These are phyloP conservation scores for Manis pentadactyla DNA, from an alignment of 2,797 vertebrate genomes.

Conservation along the genomic window DNA sequence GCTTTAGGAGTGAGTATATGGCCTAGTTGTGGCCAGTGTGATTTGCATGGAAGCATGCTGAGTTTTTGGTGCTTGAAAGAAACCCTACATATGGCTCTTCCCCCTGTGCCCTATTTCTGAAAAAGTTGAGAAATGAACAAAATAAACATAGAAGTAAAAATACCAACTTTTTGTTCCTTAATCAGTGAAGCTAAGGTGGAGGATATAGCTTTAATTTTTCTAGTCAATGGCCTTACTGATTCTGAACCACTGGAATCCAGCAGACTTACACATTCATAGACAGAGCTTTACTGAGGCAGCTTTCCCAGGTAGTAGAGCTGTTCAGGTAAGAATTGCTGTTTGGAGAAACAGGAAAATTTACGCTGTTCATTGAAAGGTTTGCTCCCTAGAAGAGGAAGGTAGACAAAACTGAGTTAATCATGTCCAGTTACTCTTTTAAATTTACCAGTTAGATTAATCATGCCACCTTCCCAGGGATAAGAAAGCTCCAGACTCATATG, in stretches of 20 bases:
- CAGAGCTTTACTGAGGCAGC: neutral
- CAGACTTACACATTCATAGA: neutral
- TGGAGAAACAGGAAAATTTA: neutral
- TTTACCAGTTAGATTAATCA: neutral
- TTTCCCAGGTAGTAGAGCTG: neutral
- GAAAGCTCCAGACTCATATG: neutral
- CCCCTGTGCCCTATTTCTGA: neutral
- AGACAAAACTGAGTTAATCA: neutral
- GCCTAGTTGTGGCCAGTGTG: neutral
- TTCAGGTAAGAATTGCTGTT: neutral
- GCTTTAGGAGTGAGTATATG: neutral
- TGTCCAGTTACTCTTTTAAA: neutral
- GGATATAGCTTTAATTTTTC: neutral
- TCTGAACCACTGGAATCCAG: too few species aligned
- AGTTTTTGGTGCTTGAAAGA: neutral
- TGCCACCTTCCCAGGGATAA: neutral
- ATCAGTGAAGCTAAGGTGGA: neutral
- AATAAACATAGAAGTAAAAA: slow-evolving; percentile 25
- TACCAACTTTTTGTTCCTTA: neutral
- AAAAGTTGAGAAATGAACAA: neutral
- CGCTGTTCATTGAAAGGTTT: neutral
- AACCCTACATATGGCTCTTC: neutral
- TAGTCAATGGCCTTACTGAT: neutral
- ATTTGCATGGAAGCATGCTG: neutral
- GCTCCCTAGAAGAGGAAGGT: neutral